Evolutionary conservation across 2,113 vertebrate species (phyloP).

Genomic region (Ctenomys sociabilis): DNA sequence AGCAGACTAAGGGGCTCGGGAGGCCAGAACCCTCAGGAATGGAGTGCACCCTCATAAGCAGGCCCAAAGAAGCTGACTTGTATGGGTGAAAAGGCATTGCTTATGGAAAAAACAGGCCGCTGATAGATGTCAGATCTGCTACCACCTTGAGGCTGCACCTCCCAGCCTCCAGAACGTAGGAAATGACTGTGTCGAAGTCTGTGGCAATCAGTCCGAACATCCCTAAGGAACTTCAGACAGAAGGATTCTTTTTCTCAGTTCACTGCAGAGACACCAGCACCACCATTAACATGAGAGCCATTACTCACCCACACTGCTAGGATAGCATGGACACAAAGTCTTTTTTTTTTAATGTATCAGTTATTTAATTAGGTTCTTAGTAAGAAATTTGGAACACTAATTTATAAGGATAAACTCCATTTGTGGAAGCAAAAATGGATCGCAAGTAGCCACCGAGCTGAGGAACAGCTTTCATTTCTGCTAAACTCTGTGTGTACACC

Average conservation of each 20-base stretch:
- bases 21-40: rapidly evolving
- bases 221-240: not conserved
- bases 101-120: not conserved
- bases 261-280: too few relatives aligned
- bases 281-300: not conserved
- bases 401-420: too few relatives aligned
- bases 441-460: too few relatives aligned
- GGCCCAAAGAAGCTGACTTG: not conserved
- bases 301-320: not conserved
- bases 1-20: too few relatives aligned
- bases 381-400: too few relatives aligned
- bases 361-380: too few relatives aligned
- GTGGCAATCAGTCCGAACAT: not conserved
- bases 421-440: too few relatives aligned
- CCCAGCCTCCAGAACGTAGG: not conserved
- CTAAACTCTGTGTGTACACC: too few relatives aligned
- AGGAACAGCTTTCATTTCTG: too few relatives aligned
- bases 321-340: not conserved
- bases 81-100: not conserved
- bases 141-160: not conserved
- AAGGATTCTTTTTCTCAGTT: not conserved
- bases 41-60: not conserved
- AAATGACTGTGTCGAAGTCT: not conserved
- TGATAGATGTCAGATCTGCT: not conserved
- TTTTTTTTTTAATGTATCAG: too few relatives aligned